phyloP scores from a whole-genome alignment of 2,113 vertebrate species.

The Muscicapa adusta region DNA sequence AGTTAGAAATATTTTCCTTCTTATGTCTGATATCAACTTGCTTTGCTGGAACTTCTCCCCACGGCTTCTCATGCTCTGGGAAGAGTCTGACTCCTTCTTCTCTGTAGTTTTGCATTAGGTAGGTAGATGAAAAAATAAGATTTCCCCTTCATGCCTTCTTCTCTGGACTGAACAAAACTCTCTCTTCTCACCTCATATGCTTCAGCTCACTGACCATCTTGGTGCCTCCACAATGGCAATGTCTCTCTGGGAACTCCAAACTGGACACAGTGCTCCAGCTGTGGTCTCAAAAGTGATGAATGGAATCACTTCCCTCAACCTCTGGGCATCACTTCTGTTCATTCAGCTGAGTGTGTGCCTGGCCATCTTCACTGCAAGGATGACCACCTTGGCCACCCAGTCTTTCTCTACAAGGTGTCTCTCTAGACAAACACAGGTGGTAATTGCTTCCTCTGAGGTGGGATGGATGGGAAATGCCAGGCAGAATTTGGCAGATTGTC shows the following conservation, averaged over 20 bases:
- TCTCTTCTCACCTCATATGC: rapidly evolving
- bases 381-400: not conserved
- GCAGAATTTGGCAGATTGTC: not conserved
- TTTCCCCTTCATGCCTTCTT: not conserved
- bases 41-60: not conserved
- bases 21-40: not conserved
- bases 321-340: not conserved
- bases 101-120: not conserved
- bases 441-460: not conserved
- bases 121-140: not conserved
- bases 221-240: not conserved
- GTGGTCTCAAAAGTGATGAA: not conserved
- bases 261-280: not conserved
- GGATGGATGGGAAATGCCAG: not conserved
- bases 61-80: not conserved
- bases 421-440: not conserved
- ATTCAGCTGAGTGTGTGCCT: not conserved
- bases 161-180: not conserved
- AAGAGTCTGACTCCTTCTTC: not conserved
- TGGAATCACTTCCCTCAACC: rapidly evolving
- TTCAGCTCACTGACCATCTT: not conserved
- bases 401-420: not conserved
- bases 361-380: not conserved
- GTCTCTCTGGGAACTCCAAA: not conserved
- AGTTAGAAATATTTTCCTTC: not conserved